These are phyloP conservation scores for Calliopsis andreniformis DNA, from an alignment of 1,140 invertebrate genomes.

Conservation along the genomic window DNA sequence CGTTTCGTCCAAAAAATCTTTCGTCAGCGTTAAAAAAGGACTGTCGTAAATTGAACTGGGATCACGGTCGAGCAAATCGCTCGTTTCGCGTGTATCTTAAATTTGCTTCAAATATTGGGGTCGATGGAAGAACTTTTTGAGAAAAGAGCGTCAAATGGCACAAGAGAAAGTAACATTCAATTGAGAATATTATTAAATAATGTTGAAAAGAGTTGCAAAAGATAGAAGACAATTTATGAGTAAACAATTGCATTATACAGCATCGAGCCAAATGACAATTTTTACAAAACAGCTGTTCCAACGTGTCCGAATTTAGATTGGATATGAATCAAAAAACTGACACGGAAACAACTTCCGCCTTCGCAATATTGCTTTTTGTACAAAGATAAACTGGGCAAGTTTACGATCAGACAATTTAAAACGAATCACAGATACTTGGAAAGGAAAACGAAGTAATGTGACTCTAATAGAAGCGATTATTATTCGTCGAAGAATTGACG, in stretches of 20 bases:
- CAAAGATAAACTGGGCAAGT: too few species aligned
- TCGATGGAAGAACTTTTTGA: background rate
- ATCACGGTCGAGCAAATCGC: too few species aligned
- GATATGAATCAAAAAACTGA: conserved; percentile 30
- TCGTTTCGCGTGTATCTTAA: background rate
- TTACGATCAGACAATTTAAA: too few species aligned
- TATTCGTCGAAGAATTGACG: background rate
- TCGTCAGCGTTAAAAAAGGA: conserved; percentile 6
- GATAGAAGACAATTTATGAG: too few species aligned
- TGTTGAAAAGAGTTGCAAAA: too few species aligned
- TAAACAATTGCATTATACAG: background rate
- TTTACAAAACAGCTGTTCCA: conserved; percentile 49
- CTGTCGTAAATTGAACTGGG: background rate
- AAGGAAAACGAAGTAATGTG: background rate
- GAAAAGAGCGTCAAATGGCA: too few species aligned
- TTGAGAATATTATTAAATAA: too few species aligned
- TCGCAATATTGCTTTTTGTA: background rate
- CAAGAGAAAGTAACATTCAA: too few species aligned
- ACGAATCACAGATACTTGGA: too few species aligned
- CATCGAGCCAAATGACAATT: conserved; percentile 48
- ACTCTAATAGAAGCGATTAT: background rate
- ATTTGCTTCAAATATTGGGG: background rate
- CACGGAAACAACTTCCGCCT: background rate
- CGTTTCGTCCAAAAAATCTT: background rate
- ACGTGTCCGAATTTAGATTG: conserved; percentile 56